Evolutionary conservation across 2,888 invertebrate species (phyloP).

Genomic region (Melanotus villosus): DNA sequence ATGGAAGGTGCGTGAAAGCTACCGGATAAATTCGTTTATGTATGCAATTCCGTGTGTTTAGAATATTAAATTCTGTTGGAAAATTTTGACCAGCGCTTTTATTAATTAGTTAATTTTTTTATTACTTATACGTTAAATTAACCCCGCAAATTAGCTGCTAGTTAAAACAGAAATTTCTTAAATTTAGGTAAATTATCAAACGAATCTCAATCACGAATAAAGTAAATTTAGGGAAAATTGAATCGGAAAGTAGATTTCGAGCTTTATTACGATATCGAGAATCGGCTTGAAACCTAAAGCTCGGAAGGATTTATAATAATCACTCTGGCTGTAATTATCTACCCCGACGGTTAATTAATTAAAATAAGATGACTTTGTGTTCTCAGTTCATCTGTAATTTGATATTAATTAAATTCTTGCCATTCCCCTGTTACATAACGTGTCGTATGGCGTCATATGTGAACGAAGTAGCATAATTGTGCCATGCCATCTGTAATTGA

Average conservation of each 20-base stretch:
- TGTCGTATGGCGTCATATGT: conserved; percentile 14
- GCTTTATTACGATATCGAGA: neutral
- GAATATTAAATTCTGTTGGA: conserved; percentile 5
- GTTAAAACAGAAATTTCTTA: no score
- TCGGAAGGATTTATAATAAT: neutral
- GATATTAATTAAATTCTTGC: conserved; percentile 33
- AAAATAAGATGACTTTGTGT: conserved; percentile 2
- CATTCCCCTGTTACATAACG: neutral
- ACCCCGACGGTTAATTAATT: conserved; percentile 25
- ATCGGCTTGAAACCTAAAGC: neutral
- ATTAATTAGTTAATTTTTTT: neutral
- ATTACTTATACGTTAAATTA: no score
- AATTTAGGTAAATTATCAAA: no score
- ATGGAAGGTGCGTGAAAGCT: conserved; percentile 25
- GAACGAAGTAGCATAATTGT: neutral
- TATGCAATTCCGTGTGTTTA: neutral
- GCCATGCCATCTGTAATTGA: neutral
- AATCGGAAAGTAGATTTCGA: neutral
- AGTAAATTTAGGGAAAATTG: no score
- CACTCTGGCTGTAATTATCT: conserved; percentile 15
- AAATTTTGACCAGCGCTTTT: neutral
- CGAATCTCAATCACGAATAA: no score
- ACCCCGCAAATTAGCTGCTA: no score
- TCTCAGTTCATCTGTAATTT: conserved; percentile 28
- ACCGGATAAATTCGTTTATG: conserved; percentile 27